A percentile compares a stretch with the other conserved stretches of the same genome.
Evolutionary conservation across 1,140 invertebrate genomes (phyloP).

Genomic region (Bombus difficillimus): DNA sequence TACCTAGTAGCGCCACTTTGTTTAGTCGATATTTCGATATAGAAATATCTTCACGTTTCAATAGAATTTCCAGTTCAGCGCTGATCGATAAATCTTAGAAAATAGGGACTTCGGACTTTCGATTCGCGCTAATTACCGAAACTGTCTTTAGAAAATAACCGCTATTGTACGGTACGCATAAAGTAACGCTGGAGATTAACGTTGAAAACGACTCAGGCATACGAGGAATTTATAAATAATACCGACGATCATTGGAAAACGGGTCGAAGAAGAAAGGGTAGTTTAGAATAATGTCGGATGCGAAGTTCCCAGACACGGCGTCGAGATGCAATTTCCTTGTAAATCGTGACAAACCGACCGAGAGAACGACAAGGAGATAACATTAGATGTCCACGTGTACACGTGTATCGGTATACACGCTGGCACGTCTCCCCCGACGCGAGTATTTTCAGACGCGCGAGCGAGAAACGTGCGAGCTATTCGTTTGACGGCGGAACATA

Average conservation of each 20-base stretch:
- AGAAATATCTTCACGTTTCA: no score
- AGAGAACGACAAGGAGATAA: slow-evolving; percentile 54
- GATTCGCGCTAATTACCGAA: not conserved
- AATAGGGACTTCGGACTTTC: not conserved
- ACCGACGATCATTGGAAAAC: not conserved
- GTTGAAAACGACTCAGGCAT: not conserved
- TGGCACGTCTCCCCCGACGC: slow-evolving; percentile 7
- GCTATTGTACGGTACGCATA: no score
- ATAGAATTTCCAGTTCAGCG: not conserved
- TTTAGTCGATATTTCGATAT: not conserved
- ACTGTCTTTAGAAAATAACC: not conserved
- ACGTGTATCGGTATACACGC: slow-evolving; percentile 32
- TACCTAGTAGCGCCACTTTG: not conserved
- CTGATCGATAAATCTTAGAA: not conserved
- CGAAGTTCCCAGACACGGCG: not conserved
- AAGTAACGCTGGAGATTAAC: not conserved
- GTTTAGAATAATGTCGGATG: slow-evolving; percentile 22
- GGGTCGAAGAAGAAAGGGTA: not conserved
- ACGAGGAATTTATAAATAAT: slow-evolving; percentile 6
- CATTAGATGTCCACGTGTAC: slow-evolving; percentile 55
- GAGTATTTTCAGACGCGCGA: slow-evolving; percentile 65
- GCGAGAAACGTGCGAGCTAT: slow-evolving; percentile 62
- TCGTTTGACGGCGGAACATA: slow-evolving; percentile 77
- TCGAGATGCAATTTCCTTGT: slow-evolving; percentile 52
- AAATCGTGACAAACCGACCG: slow-evolving; percentile 47